Evolutionary conservation across 2,888 invertebrate genomes (phyloP), one percentile per base, ranked within the genome.

Genomic region (Dynastes grantii): DNA sequence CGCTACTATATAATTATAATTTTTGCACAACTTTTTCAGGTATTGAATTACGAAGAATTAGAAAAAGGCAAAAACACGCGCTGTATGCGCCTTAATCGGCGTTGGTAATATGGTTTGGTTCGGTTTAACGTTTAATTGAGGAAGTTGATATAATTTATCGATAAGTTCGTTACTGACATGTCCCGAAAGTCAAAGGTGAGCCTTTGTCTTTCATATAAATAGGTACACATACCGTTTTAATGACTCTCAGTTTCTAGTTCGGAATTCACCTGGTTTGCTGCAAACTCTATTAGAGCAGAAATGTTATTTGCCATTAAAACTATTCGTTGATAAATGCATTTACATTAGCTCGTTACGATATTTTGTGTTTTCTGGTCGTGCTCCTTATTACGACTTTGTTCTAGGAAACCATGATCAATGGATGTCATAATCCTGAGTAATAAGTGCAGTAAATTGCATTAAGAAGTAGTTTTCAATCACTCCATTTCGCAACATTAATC

Each of bases 61-160:
- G 13, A 65, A 11, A n/a, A 40, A 67, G 37, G 49, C n/a, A 68
- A 51, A 68, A 68, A 27, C 29, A 27, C 3, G 8, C 32, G 63
- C 63, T 61, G 22, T 22, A 61, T 45, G 13, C 27, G 45, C 49
- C 29, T 68, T 68, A 51, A 68, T 68, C 51, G 29, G 51, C 16
- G 1, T 68, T 27, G 11, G 29, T 68, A 27, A 49, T 68, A 58
- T 75, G 45, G 32, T 75, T 75, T 58, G 58, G 58, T 22, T 58
- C 75, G 58, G 61, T 78, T 68, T 71, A 55, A 51, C 32, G 63
- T 67, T 78, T 78, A 78, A 78, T 78, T 71, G 71, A 70, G 78
- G 78, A 78, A 78, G 78, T 78, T 45, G 71, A 58, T 71, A 71
- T 73, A 71, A 73, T 73, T 77, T 61, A 77, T 45, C 49, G 71